Evolutionary conservation across 2,113 vertebrate species (phyloP).

Genomic region (Choloepus hoffmanni): DNA sequence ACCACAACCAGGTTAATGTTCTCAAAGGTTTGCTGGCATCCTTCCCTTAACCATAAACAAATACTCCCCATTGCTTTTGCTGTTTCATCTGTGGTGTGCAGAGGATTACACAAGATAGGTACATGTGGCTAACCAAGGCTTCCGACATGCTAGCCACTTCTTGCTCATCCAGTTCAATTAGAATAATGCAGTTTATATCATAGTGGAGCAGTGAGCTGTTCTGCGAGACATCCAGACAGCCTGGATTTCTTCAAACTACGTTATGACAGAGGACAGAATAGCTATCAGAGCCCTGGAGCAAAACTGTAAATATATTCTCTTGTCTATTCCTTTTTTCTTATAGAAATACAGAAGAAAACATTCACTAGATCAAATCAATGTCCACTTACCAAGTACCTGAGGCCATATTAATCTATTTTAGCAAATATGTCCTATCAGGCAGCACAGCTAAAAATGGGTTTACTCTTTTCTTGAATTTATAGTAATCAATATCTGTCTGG

Average conservation of each 20-base stretch:
- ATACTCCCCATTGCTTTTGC: neutral
- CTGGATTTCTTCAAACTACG: constrained; percentile 26
- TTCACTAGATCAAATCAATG: constrained; percentile 40
- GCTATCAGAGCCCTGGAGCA: neutral
- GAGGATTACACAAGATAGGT: too few species aligned
- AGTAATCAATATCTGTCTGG: neutral
- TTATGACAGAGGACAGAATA: constrained; percentile 42
- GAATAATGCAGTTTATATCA: constrained; percentile 46
- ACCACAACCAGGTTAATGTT: neutral
- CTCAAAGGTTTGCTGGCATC: neutral
- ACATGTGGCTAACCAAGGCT: neutral
- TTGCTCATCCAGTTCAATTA: neutral
- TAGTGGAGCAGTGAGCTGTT: neutral
- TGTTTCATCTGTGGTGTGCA: too few species aligned
- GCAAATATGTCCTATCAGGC: neutral
- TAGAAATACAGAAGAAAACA: constrained; percentile 23
- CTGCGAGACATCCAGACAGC: neutral
- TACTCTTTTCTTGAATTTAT: constrained; percentile 3
- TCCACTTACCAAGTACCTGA: constrained; percentile 17
- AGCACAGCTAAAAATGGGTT: neutral
- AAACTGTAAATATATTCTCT: constrained; percentile 39
- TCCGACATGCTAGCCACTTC: neutral
- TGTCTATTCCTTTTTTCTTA: constrained; percentile 45
- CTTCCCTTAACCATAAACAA: neutral
- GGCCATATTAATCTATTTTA: neutral